Conservation (phyloP, 2,113 vertebrate genomes). For the Dendropsophus ebraccatus region DNA sequence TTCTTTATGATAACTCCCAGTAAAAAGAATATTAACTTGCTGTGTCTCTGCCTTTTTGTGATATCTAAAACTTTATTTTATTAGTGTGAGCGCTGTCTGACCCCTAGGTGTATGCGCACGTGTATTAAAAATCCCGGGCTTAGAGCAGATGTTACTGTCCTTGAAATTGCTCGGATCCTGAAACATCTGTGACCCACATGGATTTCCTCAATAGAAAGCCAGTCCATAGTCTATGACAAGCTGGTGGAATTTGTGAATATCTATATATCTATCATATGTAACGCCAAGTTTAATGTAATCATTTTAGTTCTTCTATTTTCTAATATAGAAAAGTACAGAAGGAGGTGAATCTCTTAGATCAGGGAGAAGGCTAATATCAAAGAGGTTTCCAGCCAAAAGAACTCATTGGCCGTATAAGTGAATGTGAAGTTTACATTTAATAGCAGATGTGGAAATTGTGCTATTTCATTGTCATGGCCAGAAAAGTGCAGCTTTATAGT, state of each 20-base stretch:
- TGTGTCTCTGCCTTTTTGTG: conserved; percentile 19
- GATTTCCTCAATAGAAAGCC: conserved; percentile 68
- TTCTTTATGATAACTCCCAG: conserved; percentile 18
- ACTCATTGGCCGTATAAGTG: not conserved
- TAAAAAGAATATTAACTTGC: conserved; percentile 19
- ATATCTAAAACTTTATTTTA: conserved; percentile 48
- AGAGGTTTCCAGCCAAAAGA: not conserved
- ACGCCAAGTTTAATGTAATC: not conserved
- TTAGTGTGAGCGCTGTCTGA: conserved; percentile 67
- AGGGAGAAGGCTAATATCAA: not conserved
- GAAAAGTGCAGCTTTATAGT: no score
- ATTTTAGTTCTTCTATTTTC: not conserved
- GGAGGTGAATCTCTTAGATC: not conserved
- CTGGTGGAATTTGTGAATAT: not conserved
- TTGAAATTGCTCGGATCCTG: conserved; percentile 63
- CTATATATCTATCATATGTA: not conserved
- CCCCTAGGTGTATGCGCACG: conserved; percentile 76
- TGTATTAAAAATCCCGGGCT: conserved; percentile 75
- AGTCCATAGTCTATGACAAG: not conserved
- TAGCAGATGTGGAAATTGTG: no score
- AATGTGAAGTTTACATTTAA: no score
- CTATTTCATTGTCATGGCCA: no score
- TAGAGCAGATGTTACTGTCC: conserved; percentile 77
- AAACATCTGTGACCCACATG: conserved; percentile 66
- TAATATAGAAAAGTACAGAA: not conserved